phyloP scores from a whole-genome alignment of 1,140 invertebrate genomes.

The Drosophila takahashii region DNA sequence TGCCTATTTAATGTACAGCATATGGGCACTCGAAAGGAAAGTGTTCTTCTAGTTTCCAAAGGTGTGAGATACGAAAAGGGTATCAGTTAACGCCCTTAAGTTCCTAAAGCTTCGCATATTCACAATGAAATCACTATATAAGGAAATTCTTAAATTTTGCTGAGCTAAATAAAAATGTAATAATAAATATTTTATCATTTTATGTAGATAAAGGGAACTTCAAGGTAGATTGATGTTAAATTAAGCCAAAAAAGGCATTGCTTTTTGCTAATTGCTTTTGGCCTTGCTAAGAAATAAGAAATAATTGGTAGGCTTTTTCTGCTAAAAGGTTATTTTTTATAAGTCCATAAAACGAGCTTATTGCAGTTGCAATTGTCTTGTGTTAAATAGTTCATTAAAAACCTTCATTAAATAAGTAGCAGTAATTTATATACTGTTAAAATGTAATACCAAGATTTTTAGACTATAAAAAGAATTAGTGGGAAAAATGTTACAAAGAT shows the following conservation, averaged over 20 bases:
- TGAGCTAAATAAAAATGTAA: too few relatives aligned
- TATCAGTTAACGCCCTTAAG: slow-evolving; percentile 17
- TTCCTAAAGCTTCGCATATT: neutral
- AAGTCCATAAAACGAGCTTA: neutral
- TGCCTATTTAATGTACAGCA: slow-evolving; percentile 16
- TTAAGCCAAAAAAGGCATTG: neutral
- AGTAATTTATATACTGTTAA: too few relatives aligned
- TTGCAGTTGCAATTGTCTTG: neutral
- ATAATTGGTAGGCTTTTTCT: neutral
- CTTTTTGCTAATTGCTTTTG: neutral
- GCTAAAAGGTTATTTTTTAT: neutral
- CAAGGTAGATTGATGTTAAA: neutral
- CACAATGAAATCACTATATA: too few relatives aligned
- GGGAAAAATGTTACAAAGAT: too few relatives aligned
- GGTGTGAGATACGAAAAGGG: slow-evolving; percentile 18
- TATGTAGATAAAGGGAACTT: slow-evolving; percentile 7
- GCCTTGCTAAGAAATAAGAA: neutral
- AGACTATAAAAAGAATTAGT: too few relatives aligned
- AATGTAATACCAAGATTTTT: neutral
- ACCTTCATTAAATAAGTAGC: too few relatives aligned
- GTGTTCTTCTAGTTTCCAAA: slow-evolving; percentile 19
- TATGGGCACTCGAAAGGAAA: slow-evolving; percentile 25
- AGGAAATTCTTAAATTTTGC: too few relatives aligned
- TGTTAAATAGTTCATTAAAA: neutral
- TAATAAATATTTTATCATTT: too few relatives aligned